Evolutionary conservation across 2,797 vertebrate species (phyloP).

Genomic region (Crocidura indochinensis): DNA sequence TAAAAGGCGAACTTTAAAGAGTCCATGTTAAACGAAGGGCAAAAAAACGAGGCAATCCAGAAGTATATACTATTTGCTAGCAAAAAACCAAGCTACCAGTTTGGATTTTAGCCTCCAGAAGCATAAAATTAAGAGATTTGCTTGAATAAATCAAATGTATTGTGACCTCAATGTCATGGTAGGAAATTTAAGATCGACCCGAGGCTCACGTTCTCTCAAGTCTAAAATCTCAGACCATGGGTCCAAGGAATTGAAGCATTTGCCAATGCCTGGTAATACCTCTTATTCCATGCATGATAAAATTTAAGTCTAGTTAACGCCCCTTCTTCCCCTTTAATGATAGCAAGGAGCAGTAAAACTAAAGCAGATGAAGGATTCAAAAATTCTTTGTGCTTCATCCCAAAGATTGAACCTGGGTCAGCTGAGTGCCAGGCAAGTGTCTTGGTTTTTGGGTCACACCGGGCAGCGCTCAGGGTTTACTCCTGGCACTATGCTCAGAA

Average conservation of each 20-base stretch:
- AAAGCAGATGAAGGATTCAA: neutral
- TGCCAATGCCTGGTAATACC: neutral
- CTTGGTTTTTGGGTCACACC: too few species aligned
- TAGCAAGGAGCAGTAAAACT: neutral
- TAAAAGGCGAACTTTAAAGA: constrained; percentile 42
- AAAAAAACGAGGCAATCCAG: neutral
- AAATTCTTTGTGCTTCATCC: too few species aligned
- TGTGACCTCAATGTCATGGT: neutral
- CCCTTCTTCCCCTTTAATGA: neutral
- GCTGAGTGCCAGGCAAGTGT: too few species aligned
- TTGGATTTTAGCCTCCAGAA: constrained; percentile 44
- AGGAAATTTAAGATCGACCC: neutral
- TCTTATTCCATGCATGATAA: constrained; percentile 36
- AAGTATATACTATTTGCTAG: neutral
- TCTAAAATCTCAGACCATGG: neutral
- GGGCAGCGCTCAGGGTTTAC: too few species aligned
- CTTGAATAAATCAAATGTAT: constrained; percentile 39
- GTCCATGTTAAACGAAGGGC: neutral
- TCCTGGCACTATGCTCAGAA: too few species aligned
- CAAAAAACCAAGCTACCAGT: neutral
- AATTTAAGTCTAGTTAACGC: constrained; percentile 66
- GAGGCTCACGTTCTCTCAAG: neutral
- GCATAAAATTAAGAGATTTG: constrained; percentile 45
- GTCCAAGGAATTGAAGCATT: constrained; percentile 11
- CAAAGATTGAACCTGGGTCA: too few species aligned